Base-by-base conservation (phyloP, 2,888 invertebrate species). In the Leptopilina syphax region DNA sequence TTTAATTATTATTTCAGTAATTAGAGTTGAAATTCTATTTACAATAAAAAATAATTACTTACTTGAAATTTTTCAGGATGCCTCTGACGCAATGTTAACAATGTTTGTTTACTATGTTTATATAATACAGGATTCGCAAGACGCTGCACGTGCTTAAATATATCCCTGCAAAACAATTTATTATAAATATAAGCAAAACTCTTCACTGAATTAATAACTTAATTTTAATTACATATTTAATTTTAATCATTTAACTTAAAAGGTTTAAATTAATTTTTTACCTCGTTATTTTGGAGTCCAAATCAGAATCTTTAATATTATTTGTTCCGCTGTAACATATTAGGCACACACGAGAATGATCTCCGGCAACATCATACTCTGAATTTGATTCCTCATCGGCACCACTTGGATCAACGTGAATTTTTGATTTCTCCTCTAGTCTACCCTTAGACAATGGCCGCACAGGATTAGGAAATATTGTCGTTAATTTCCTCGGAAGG, bases 41-140 rank as follows among this genome's bases (percentile, higher is more conserved):
- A 10, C 9, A 12, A 50, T 44, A 9, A 7, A 27, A 27, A 50
- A 10, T 10, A 18, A 10, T 65, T 63, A 27, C 13, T 60, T 80
- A 89, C 91, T 85, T 91, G 95, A 92, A 96, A 96, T 83, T 95
- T 93, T 54, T 94, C 94, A 3, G 96, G 95, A 91, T 96, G 94
- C 60, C 94, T 94, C 88, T 96, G 96, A 88, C 96, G 96, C 80
- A 95, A 92, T 81, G 95, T 94, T 18, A 98, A 93, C 83, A 98
- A 93, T 24, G 96, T 95, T 89, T 97, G 96, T 86, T 97, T 97
- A 65, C 97, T 96, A 90, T 96, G 95, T 85, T 96, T 96, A 84
- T 95, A 95, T 89, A 96, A 95, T 12, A 96, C 95, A 66, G 97
- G 96, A 92, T 96, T 97, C 57, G 96, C 95, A 88, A 97, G 93